Evolutionary conservation across 2,888 invertebrate genomes (phyloP).

Genomic region (Napeogenes sylphis): DNA sequence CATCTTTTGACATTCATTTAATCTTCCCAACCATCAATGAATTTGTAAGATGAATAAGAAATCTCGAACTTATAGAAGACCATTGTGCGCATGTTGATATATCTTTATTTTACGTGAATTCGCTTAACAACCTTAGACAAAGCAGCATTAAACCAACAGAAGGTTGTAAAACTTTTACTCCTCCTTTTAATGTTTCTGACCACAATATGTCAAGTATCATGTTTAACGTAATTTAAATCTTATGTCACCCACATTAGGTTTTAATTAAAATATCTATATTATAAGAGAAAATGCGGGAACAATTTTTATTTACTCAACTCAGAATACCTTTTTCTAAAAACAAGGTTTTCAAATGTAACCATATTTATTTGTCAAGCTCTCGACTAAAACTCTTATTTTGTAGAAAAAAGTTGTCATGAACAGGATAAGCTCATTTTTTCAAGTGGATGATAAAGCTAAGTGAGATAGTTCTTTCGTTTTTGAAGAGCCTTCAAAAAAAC

Average conservation of each 20-base stretch:
- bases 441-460: conserved; percentile 16
- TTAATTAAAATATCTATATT: neutral
- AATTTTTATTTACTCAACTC: conserved; percentile 23
- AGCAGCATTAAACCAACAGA: conserved; percentile 49
- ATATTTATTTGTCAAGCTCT: conserved; percentile 29
- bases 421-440: conserved; percentile 12
- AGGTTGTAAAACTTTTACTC: conserved; percentile 58
- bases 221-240: conserved; percentile 1
- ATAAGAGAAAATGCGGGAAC: neutral
- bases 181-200: conserved; percentile 28
- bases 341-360: conserved; percentile 19
- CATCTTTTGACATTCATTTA: too few species aligned
- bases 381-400: conserved; percentile 22
- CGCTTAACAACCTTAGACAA: conserved; percentile 41
- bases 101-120: conserved; percentile 44
- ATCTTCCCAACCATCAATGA: neutral
- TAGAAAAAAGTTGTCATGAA: conserved; percentile 20
- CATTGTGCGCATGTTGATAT: conserved; percentile 35
- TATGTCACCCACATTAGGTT: neutral
- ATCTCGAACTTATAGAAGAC: neutral
- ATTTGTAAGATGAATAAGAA: neutral
- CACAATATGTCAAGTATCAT: conserved; percentile 19
- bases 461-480: conserved; percentile 12
- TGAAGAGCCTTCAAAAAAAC: conserved; percentile 3
- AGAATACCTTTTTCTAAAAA: conserved; percentile 24